phyloP scores from a whole-genome alignment of 2,113 vertebrate species.

The Syngnathus floridae region DNA sequence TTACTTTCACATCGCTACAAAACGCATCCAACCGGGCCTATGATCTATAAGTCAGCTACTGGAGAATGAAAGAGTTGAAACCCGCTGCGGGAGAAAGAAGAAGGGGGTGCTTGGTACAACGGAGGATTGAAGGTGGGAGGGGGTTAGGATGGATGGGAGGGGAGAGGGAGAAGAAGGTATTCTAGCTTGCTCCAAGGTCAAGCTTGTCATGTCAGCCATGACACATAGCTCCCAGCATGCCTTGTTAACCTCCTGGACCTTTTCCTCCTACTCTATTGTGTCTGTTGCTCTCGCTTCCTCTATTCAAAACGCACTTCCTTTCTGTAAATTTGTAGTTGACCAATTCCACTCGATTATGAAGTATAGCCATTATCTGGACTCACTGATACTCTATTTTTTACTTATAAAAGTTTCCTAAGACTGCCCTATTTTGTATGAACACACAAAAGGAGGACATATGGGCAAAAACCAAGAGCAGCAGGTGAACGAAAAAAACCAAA shows the following conservation, averaged over 20 bases:
- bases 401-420: background rate
- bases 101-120: constrained; percentile 14
- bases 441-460: background rate
- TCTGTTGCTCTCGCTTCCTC: constrained; percentile 20
- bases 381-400: background rate
- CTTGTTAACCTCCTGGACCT: constrained; percentile 62
- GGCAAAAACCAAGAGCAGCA: constrained; percentile 7
- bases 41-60: constrained; percentile 31
- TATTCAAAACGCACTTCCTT: constrained; percentile 19
- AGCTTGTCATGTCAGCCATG: constrained; percentile 68
- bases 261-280: constrained; percentile 22
- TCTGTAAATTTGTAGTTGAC: background rate
- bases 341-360: background rate
- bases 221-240: constrained; percentile 68
- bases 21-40: background rate
- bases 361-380: background rate
- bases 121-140: constrained; percentile 20
- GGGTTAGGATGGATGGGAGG: constrained; percentile 10
- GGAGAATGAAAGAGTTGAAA: constrained; percentile 2
- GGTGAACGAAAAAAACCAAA: background rate
- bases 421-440: background rate
- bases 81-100: constrained; percentile 4
- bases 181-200: constrained; percentile 67
- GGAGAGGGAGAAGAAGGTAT: constrained; percentile 31
- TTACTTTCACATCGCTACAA: background rate